Percentiles rank a stretch among this genome's conserved stretches.
Evolutionary conservation across 2,888 invertebrate genomes (phyloP).

Genomic region (Nomada fabriciana): DNA sequence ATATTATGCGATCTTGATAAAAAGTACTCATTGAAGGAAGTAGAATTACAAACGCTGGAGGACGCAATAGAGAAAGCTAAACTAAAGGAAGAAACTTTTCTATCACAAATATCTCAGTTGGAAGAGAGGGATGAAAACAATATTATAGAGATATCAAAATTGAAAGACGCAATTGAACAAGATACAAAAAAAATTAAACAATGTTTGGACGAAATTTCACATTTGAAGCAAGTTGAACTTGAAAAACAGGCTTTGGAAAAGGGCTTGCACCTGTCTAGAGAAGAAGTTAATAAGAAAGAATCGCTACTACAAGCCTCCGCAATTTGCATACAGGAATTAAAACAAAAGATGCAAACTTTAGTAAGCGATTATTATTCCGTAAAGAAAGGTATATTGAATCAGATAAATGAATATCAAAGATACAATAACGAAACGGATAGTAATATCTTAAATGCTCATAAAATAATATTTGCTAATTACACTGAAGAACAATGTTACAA

Average conservation of each 20-base stretch:
- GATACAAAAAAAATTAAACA: constrained; percentile 17
- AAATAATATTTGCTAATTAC: constrained; percentile 32
- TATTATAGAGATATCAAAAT: constrained; percentile 22
- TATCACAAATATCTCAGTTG: constrained; percentile 30
- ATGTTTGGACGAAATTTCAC: constrained; percentile 34
- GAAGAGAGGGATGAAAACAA: constrained; percentile 43
- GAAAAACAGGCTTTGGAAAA: constrained; percentile 48
- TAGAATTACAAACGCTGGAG: constrained; percentile 26
- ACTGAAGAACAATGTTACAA: constrained; percentile 36
- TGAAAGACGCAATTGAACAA: constrained; percentile 26
- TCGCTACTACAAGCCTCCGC: constrained; percentile 19
- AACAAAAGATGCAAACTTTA: constrained; percentile 23
- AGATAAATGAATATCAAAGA: constrained; percentile 38
- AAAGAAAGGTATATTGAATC: constrained; percentile 33
- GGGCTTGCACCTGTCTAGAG: constrained; percentile 4
- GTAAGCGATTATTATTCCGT: constrained; percentile 31
- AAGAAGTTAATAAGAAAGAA: constrained; percentile 28
- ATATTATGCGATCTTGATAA: constrained; percentile 43
- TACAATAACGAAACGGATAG: constrained; percentile 20
- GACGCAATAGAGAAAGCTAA: constrained; percentile 30
- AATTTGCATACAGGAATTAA: constrained; percentile 4
- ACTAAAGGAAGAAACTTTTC: constrained; percentile 7
- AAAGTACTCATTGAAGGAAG: constrained; percentile 23
- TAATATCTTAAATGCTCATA: constrained; percentile 27
- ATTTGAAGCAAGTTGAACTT: constrained; percentile 34